Base-by-base conservation (phyloP, 2,113 vertebrate genomes). In the Thalassoma bifasciatum region DNA sequence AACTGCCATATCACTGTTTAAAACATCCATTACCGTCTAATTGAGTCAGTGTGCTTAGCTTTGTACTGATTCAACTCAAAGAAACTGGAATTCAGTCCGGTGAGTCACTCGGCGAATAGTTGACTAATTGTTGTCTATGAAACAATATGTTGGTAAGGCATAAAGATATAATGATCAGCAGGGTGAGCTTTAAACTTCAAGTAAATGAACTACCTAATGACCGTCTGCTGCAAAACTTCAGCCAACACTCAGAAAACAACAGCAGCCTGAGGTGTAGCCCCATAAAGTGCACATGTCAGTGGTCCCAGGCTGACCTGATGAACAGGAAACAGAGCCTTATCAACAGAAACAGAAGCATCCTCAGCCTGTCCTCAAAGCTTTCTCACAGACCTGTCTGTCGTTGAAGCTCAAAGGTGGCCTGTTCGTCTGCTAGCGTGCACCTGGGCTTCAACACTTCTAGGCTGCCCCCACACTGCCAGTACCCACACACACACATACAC, bases 321-420 rank as follows among this genome's bases (percentile, higher is more conserved):
- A 65, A 62, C 81, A 90, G 91, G 91, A 91, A 87, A 61, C 68
- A 34, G 63, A 40, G 72, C 21, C 62, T 90, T 89, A 91, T 91
- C 91, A 89, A 89, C 87, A 86, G 85, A 76, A 90, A 86, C 79
- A 86, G 72, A 58, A 79, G 70, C 82, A 73, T 88, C 87, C 83
- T 83, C 83, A 36, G 44, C 19, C 67, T 8, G 46, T 66, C 82
- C 85, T 87, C 80, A 82, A 83, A 85, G 75, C 34, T 61, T 72
- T 38, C 50, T 8, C 26, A 69, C 66, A 36, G 19, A n/a, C 21
- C 57, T 9, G 53, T 36, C 63, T 65, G 75, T 66, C 54, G 30
- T 74, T 80, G 70, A 81, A 75, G 51, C 76, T 77, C 82, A 1
- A 44, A 53, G 69, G 75, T 76, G 86, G 81, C 71, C 76, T 62